Evolutionary conservation across 2,797 vertebrate genomes (phyloP).

Genomic region (Trematomus bernacchii): DNA sequence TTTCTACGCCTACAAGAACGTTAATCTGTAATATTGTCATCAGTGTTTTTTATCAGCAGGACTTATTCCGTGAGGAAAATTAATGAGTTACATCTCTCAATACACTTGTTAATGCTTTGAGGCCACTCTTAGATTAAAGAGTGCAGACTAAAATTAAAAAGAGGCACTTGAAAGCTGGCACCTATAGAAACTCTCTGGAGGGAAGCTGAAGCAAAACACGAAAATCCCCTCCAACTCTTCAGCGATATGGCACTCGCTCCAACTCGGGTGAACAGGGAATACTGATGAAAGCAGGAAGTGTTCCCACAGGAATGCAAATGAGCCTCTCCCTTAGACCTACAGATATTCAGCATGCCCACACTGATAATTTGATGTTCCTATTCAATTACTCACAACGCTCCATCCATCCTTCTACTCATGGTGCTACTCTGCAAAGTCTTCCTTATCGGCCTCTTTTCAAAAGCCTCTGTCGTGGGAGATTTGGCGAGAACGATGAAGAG

Average conservation of each 20-base stretch:
- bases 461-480: conserved; percentile 56
- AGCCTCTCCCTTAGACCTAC: conserved; percentile 50
- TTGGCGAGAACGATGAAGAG: conserved; percentile 38
- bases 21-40: conserved; percentile 14
- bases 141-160: conserved; percentile 15
- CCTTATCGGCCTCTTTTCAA: conserved; percentile 62
- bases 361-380: conserved; percentile 47
- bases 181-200: conserved; percentile 54
- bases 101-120: conserved; percentile 42
- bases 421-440: conserved; percentile 60
- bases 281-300: conserved; percentile 63
- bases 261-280: conserved; percentile 54
- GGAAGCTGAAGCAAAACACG: conserved; percentile 46
- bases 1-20: not conserved
- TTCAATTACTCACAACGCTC: conserved; percentile 63
- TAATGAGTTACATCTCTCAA: not conserved
- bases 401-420: conserved; percentile 32
- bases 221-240: conserved; percentile 52
- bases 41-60: not conserved
- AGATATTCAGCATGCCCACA: conserved; percentile 40
- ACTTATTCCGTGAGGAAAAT: not conserved
- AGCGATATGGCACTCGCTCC: conserved; percentile 27
- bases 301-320: conserved; percentile 69
- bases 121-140: conserved; percentile 46
- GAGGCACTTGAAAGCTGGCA: conserved; percentile 47